Percentiles rank a stretch among this genome's conserved stretches.
These are phyloP conservation scores for Limanda limanda DNA, from an alignment of 2,113 vertebrate genomes.

Conservation along the genomic window DNA sequence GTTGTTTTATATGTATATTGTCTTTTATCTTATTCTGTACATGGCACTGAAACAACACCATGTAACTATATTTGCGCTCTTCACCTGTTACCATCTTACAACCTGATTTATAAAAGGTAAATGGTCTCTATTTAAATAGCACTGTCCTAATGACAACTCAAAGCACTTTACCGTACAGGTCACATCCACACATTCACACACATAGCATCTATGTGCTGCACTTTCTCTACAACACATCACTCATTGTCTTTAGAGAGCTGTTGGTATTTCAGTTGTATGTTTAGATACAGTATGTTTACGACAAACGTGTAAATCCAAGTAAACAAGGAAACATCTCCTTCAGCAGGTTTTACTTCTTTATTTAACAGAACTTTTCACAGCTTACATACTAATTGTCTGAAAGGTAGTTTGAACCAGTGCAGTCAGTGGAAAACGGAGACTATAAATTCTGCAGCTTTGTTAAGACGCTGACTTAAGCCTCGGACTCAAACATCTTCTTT, in stretches of 20 bases:
- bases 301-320: not conserved
- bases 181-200: too few species aligned
- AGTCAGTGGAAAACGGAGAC: not conserved
- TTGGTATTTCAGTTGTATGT: not conserved
- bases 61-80: too few species aligned
- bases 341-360: conserved; percentile 26
- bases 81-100: too few species aligned
- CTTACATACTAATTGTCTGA: not conserved
- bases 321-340: not conserved
- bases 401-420: not conserved
- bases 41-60: too few species aligned
- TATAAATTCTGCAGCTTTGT: not conserved
- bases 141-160: too few species aligned
- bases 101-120: too few species aligned
- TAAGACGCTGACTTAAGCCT: conserved; percentile 80
- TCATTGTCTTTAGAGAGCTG: not conserved
- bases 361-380: conserved; percentile 6
- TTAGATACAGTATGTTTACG: not conserved
- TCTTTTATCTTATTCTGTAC: too few species aligned
- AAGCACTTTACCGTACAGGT: too few species aligned
- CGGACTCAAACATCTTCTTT: conserved; percentile 96
- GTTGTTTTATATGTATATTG: too few species aligned
- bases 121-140: too few species aligned
- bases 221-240: too few species aligned
- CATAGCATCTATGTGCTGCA: too few species aligned